Percentiles rank a stretch among this genome's conserved stretches.
Conservation (phyloP, 92 coral and sea anemone species). For the Plumapathes pennacea region DNA sequence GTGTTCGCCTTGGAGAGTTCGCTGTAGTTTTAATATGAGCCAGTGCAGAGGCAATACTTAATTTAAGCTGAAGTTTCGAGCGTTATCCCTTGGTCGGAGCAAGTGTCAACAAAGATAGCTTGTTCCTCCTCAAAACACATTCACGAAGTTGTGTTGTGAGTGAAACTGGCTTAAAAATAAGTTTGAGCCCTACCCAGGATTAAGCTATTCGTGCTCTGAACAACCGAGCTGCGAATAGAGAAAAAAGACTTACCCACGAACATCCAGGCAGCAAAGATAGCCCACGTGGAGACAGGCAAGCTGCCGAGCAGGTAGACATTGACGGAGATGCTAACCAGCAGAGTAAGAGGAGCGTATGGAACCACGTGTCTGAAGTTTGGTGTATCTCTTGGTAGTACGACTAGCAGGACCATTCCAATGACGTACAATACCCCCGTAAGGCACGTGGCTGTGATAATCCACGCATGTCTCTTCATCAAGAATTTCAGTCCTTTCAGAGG, state of each 20-base stretch:
- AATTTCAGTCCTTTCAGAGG: conserved; percentile 29
- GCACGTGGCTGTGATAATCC: conserved; percentile 38
- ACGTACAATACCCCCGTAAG: conserved; percentile 25
- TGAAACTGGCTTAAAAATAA: no score
- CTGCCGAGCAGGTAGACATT: conserved; percentile 70
- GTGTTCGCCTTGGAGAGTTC: no score
- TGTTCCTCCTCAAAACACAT: no score
- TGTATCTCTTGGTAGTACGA: conserved; percentile 53
- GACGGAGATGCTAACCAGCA: conserved; percentile 54
- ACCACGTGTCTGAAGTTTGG: conserved; percentile 34
- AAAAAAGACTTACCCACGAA: conserved; percentile 73
- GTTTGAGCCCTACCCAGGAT: no score
- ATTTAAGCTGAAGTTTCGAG: no score
- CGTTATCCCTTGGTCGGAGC: no score
- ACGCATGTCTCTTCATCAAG: conserved; percentile 18
- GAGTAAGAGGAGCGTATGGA: conserved; percentile 59
- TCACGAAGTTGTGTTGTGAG: no score
- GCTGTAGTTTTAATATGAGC: no score
- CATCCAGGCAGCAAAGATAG: conserved; percentile 75
- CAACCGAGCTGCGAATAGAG: no score
- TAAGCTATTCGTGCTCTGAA: no score
- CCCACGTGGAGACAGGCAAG: conserved; percentile 70
- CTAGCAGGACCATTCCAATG: conserved; percentile 39
- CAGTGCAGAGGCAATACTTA: no score
- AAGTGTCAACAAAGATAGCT: no score